A percentile compares a stretch with the other conserved stretches of the same genome.
These are phyloP conservation scores for Invenusta paracnida DNA, from an alignment of 2,888 invertebrate species.

Conservation along the genomic window DNA sequence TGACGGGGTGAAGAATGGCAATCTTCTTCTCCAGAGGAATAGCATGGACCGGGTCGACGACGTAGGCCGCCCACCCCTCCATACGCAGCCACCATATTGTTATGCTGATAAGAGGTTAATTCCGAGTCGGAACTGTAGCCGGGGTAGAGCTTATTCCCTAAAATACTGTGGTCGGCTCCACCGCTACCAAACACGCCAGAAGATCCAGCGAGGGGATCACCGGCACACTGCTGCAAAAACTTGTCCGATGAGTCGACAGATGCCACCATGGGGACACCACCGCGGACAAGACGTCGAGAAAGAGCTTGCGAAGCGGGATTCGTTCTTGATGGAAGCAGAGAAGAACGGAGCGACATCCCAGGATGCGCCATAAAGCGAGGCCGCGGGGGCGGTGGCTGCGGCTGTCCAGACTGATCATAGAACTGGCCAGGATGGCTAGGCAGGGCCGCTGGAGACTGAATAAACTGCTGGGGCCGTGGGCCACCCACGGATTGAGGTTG, in stretches of 20 bases:
- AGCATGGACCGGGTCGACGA: slow-evolving; percentile 29
- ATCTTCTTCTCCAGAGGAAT: slow-evolving; percentile 38
- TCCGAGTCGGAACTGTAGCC: slow-evolving; percentile 19
- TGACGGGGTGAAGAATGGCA: slow-evolving; percentile 20
- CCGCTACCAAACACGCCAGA: not conserved
- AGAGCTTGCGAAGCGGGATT: not conserved
- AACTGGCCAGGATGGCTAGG: not conserved
- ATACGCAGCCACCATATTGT: slow-evolving; percentile 10
- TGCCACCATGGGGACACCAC: not conserved
- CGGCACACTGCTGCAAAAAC: not conserved
- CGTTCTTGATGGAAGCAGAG: not conserved
- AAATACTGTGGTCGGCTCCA: not conserved
- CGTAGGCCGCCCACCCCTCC: not conserved
- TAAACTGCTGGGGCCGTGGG: not conserved
- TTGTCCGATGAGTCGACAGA: not conserved
- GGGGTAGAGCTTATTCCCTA: not conserved
- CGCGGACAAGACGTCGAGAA: not conserved
- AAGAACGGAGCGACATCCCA: not conserved
- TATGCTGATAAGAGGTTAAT: not conserved
- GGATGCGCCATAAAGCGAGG: not conserved
- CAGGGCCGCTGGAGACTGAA: not conserved
- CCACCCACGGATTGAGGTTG: not conserved
- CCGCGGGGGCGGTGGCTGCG: too few species aligned
- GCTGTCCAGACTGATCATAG: not conserved
- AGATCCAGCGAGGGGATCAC: not conserved